Evolutionary conservation across 2,797 vertebrate genomes (phyloP), one percentile per base, ranked within the genome.

Genomic region (Chromis chromis): DNA sequence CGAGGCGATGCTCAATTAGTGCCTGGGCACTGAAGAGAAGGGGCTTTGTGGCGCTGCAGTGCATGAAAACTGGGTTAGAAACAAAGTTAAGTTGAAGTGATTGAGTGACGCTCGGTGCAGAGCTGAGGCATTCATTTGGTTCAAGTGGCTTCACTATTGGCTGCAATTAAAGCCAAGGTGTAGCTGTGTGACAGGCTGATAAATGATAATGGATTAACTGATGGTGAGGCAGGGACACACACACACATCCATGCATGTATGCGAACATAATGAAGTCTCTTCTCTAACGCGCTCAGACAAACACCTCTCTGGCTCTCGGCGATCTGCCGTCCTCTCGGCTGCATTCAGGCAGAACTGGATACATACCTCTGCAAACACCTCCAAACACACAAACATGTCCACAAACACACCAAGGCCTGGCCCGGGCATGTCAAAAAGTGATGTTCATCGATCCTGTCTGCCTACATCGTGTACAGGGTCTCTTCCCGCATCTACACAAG

Each of bases 161-260:
- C 82, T 86, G 66, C 72, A 82, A 82, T 85, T 86, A 88, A 85
- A 81, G 75, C 19, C 36, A 27, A 85, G 56, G 68, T 75, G 66
- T 72, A 72, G 62, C 19, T 6, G 66, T 64, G 68, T 83, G 89
- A 90, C 81, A 87, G 72, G 81, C 74, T 55, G 55, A 73, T 74
- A 88, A 89, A 91, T 74, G 69, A 82, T 79, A 85, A 91, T 75
- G 74, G 84, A 88, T 88, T 83, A 85, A 74, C 48, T 76, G 76
- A 76, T 28, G 21, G 27, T 4, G 21, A 59, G 25, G 55, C 55
- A 24, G 27, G 9, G 6, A 72, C 55, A 48, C 17, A 61, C 57
- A 61, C 57, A 59, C 24, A 62, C 63, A 70, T 53, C 19, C 16
- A 48, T 17, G 62, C 44, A 49, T 40, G 49, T 24, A 65, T 67